A percentile compares a stretch with the other conserved stretches of the same genome.
These are phyloP conservation scores for Onychostoma macrolepis DNA, from an alignment of 2,113 vertebrate genomes.

Conservation along the genomic window DNA sequence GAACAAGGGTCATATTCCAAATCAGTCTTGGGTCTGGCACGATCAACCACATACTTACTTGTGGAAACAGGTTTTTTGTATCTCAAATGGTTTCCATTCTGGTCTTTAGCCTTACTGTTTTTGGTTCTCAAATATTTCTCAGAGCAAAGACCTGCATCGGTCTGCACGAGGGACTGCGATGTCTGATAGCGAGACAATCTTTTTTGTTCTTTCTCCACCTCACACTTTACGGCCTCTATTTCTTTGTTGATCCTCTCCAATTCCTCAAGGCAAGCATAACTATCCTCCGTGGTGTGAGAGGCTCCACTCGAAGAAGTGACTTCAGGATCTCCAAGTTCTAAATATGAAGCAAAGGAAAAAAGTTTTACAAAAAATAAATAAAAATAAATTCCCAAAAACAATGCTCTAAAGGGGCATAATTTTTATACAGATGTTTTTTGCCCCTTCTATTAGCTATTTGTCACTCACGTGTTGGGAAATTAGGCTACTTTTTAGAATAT, in stretches of 20 bases:
- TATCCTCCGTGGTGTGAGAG: slow-evolving; percentile 43
- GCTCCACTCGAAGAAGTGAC: background rate
- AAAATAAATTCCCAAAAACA: background rate
- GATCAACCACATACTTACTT: slow-evolving; percentile 74
- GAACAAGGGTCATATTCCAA: slow-evolving; percentile 79
- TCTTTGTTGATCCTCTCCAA: slow-evolving; percentile 74
- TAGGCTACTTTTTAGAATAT: background rate
- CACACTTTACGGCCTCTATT: slow-evolving; percentile 72
- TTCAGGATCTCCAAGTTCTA: slow-evolving; percentile 56
- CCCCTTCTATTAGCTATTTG: background rate
- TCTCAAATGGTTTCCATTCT: slow-evolving; percentile 41
- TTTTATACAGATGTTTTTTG: background rate
- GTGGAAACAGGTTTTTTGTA: slow-evolving; percentile 21
- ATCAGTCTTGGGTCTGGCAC: slow-evolving; percentile 72
- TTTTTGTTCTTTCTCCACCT: slow-evolving; percentile 76
- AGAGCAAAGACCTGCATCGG: slow-evolving; percentile 23
- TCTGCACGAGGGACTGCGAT: slow-evolving; percentile 34
- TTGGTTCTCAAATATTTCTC: slow-evolving; percentile 23
- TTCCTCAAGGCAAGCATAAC: slow-evolving; percentile 65
- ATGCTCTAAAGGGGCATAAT: background rate
- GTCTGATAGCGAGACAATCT: slow-evolving; percentile 68
- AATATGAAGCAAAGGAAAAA: slow-evolving; percentile 4
- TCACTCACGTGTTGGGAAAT: background rate
- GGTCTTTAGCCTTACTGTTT: slow-evolving; percentile 42
- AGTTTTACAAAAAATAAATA: background rate